Evolutionary conservation across 2,797 vertebrate genomes (phyloP), one percentile per base, ranked within the genome.

Genomic region (Phoebastria nigripes): DNA sequence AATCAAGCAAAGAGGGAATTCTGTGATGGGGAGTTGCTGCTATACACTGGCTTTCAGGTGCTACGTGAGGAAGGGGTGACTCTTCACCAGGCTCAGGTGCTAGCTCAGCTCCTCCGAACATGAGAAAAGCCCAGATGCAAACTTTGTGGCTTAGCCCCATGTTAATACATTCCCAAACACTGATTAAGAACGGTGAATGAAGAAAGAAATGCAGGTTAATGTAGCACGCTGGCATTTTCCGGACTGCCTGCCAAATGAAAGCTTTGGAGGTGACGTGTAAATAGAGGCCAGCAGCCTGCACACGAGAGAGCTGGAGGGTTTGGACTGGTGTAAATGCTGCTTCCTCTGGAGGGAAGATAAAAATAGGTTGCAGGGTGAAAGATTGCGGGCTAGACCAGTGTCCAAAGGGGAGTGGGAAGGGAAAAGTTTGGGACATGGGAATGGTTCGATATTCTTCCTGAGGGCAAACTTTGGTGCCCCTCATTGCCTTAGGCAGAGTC

Each of bases 171-270:
- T 91, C 85, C 65, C 28, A 76, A 94, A 87, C 52, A 61, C 80
- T 89, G 94, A 95, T 94, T 95, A 96, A 88, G 78, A 89, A 73
- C 0, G 10, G 71, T 81, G 84, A 91, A 87, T 73, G 85, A 94
- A 78, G 56, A 88, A 33, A 78, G 79, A 90, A 94, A 79, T 33
- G n/a, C 85, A 86, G 87, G 65, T 87, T 95, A 94, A 86, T 46
- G 82, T 89, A 95, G 33, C 46, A 91, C 4, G 1, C 83, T 52
- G 82, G 71, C 56, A 37, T 86, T 96, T 96, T 93, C 79, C 87
- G 86, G 54, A 61, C 49, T 88, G 76, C 59, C 82, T 94, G 54
- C 79, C 93, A 93, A 83, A 96, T 58, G 46, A 86, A 55, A 83
- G 55, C 73, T 93, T 91, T 79, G 46, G 83, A 89, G 42, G n/a